These are phyloP conservation scores for Petroica traversi DNA, from an alignment of 2,113 vertebrate species.

Conservation along the genomic window DNA sequence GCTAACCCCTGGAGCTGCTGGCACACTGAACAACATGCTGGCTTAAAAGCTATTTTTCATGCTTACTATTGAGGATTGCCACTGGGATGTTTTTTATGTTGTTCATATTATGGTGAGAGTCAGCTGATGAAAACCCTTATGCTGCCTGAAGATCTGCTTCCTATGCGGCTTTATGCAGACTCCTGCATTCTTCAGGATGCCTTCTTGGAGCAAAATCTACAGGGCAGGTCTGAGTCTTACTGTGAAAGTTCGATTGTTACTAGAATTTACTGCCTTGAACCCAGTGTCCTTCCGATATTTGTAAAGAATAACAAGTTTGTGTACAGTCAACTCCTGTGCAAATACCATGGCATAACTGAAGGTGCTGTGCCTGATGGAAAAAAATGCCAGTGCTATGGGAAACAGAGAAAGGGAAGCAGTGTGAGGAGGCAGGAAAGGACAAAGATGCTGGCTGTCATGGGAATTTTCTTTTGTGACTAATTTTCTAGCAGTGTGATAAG, in stretches of 20 bases:
- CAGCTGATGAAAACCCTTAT: not conserved
- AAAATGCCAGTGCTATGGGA: not conserved
- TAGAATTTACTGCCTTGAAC: not conserved
- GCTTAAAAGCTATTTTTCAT: not conserved
- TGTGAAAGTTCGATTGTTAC: not conserved
- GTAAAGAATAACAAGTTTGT: not conserved
- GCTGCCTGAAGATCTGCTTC: not conserved
- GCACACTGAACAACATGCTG: not conserved
- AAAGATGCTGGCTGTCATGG: not conserved
- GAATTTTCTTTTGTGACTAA: not conserved
- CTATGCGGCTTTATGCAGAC: fast-evolving
- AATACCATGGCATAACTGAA: not conserved
- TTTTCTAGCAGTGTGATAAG: not conserved
- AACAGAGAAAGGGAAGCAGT: not conserved
- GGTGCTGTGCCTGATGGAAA: not conserved
- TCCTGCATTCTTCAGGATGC: not conserved
- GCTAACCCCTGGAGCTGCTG: not conserved
- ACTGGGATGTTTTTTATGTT: not conserved
- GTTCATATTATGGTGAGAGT: not conserved
- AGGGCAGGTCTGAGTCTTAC: not conserved
- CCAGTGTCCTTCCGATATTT: not conserved
- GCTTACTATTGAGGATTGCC: not conserved
- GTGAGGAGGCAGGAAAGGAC: not conserved
- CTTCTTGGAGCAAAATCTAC: not conserved
- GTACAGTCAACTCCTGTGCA: not conserved